phyloP scores from a whole-genome alignment of 2,113 vertebrate genomes.

The Carassius gibelio region DNA sequence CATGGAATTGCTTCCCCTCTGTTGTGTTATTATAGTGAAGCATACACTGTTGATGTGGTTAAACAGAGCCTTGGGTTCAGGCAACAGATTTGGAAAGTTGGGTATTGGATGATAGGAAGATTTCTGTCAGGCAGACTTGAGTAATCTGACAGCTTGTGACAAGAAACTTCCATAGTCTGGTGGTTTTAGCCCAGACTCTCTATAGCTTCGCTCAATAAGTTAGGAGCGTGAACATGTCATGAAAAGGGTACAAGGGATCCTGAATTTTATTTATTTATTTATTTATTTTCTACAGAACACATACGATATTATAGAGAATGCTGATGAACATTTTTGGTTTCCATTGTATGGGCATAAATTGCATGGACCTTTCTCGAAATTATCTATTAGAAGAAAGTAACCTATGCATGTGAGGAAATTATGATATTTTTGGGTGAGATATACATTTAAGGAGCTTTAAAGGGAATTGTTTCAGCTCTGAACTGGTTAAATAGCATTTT shows the following conservation, averaged over 20 bases:
- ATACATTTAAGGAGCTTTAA: background rate
- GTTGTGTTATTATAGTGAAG: background rate
- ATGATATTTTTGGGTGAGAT: background rate
- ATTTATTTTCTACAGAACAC: too few species aligned
- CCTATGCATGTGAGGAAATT: background rate
- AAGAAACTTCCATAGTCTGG: constrained; percentile 13
- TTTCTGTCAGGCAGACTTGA: constrained; percentile 7
- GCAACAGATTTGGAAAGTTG: background rate
- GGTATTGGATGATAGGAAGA: constrained; percentile 8
- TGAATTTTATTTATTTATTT: too few species aligned
- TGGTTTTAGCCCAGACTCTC: background rate
- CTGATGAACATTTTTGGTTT: too few species aligned
- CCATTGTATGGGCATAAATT: too few species aligned
- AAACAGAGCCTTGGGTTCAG: background rate
- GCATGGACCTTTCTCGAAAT: too few species aligned
- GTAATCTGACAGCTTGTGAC: constrained; percentile 21
- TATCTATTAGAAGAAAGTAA: too few species aligned
- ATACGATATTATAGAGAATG: too few species aligned
- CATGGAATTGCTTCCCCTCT: background rate
- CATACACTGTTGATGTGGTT: constrained; percentile 1
- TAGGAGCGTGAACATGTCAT: background rate
- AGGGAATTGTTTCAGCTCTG: background rate
- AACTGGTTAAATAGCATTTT: too few species aligned
- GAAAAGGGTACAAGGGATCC: background rate
- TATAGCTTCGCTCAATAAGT: background rate